Conservation (phyloP, 2,797 vertebrate genomes). For the Urocyon cinereoargenteus region DNA sequence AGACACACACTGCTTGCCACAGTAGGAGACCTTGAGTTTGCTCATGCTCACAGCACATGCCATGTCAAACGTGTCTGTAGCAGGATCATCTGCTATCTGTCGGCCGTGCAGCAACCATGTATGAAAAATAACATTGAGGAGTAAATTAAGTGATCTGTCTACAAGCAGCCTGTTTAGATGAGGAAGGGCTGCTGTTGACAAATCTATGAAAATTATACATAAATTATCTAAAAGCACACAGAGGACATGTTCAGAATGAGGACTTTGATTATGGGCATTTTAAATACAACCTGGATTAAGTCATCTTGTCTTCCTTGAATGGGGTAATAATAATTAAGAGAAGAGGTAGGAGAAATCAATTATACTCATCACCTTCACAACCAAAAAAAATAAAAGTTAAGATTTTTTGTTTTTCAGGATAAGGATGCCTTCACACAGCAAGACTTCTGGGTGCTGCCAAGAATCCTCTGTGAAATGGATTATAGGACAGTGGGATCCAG, state of each 20-base stretch:
- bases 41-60: constrained; percentile 57
- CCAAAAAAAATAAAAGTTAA: constrained; percentile 15
- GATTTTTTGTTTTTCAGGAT: constrained; percentile 57
- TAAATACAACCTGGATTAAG: constrained; percentile 69
- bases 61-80: constrained; percentile 86
- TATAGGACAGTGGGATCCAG: neutral
- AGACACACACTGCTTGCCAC: neutral
- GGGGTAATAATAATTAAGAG: constrained; percentile 68
- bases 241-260: constrained; percentile 78
- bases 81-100: constrained; percentile 85
- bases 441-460: neutral
- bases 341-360: constrained; percentile 66
- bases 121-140: constrained; percentile 83
- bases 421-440: neutral
- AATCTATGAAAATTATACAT: constrained; percentile 76
- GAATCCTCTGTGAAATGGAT: neutral
- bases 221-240: constrained; percentile 72
- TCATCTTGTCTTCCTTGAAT: constrained; percentile 69
- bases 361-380: constrained; percentile 53
- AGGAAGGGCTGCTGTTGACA: constrained; percentile 67
- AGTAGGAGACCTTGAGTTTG: neutral
- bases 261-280: constrained; percentile 63
- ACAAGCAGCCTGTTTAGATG: constrained; percentile 70
- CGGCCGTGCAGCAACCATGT: constrained; percentile 82
- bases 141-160: constrained; percentile 78